A percentile compares a stretch with the other conserved stretches of the same genome.
These are phyloP conservation scores for Anoplopoma fimbria DNA, from an alignment of 2,113 vertebrate genomes.

Conservation along the genomic window DNA sequence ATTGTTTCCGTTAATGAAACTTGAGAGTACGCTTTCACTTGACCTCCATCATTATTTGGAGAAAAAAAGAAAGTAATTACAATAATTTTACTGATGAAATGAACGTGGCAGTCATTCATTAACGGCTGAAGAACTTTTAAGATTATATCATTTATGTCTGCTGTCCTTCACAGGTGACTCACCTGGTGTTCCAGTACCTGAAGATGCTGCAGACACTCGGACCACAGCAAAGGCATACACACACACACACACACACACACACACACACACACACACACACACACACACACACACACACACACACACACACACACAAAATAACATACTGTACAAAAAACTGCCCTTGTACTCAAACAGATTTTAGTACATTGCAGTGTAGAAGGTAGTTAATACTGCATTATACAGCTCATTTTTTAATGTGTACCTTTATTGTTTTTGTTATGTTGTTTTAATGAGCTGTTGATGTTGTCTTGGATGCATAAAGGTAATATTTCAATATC, in stretches of 20 bases:
- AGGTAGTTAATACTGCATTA: conserved; percentile 5
- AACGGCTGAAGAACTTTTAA: neutral
- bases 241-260: neutral
- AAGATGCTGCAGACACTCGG: conserved; percentile 95
- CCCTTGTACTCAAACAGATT: neutral
- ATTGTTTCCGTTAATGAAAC: conserved; percentile 13
- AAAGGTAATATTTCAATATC: conserved; percentile 30
- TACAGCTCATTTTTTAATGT: neutral
- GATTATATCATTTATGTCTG: neutral
- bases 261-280: neutral
- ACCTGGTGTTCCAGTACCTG: conserved; percentile 95
- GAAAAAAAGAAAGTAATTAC: neutral
- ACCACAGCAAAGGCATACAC: conserved; percentile 89
- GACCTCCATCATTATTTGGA: neutral
- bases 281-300: neutral
- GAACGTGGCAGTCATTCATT: neutral
- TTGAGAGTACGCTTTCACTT: neutral
- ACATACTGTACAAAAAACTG: neutral
- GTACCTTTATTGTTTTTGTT: conserved; percentile 5
- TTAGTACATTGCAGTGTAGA: neutral
- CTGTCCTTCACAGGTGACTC: conserved; percentile 87
- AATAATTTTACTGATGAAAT: conserved; percentile 1
- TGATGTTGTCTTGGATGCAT: conserved; percentile 8
- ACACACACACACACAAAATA: neutral
- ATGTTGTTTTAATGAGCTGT: neutral